Conservation (phyloP, 2,888 invertebrate genomes). For the Philonicus albiceps region DNA sequence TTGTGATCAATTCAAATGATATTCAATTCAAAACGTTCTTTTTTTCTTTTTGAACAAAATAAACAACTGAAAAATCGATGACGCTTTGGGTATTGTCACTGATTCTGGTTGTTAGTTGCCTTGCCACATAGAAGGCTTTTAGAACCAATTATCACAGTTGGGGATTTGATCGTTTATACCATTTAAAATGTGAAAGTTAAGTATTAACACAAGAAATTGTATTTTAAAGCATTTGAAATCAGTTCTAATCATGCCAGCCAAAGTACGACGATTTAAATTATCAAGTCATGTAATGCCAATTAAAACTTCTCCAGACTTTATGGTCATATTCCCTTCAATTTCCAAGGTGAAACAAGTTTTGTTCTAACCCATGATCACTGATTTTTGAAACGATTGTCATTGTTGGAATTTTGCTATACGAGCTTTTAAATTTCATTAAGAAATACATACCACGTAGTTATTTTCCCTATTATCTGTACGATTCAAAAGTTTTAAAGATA, state of each 20-base stretch:
- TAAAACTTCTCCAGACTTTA: background rate
- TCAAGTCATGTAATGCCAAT: background rate
- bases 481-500: background rate
- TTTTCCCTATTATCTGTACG: background rate
- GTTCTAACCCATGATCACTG: background rate
- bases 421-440: background rate
- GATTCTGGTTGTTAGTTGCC: background rate
- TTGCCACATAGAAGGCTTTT: background rate
- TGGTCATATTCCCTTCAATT: background rate
- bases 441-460: background rate
- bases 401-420: background rate
- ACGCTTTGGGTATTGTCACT: background rate
- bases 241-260: background rate
- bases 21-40: background rate
- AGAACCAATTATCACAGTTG: background rate
- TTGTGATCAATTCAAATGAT: background rate
- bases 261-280: background rate
- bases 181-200: no score
- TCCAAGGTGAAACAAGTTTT: background rate
- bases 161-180: background rate
- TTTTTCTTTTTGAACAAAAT: background rate
- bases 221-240: background rate
- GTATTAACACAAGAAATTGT: no score
- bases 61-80: background rate
- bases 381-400: background rate